Conservation (phyloP, 2,797 vertebrate species). For the Scomberomorus guttatus region DNA sequence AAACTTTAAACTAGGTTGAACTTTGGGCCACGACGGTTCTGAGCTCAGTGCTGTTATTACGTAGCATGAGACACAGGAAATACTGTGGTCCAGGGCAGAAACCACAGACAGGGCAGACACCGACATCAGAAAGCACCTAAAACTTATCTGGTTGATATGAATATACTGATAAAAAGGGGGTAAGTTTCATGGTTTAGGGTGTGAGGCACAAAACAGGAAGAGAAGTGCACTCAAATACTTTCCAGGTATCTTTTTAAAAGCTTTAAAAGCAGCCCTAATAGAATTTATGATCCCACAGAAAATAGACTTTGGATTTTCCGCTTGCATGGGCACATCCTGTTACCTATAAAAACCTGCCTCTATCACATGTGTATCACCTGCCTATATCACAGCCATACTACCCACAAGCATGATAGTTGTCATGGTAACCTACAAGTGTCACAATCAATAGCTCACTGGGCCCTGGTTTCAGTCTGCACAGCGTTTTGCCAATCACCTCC, state of each 20-base stretch:
- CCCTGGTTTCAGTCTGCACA: conserved; percentile 62
- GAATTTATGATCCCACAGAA: conserved; percentile 38
- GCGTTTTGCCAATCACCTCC: conserved; percentile 74
- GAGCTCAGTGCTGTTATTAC: not conserved
- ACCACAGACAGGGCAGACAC: not conserved
- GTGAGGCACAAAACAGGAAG: conserved; percentile 13
- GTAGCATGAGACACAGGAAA: not conserved
- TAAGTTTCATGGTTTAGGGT: not conserved
- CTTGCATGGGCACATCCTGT: conserved; percentile 36
- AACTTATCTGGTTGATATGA: conserved; percentile 14
- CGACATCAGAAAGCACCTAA: not conserved
- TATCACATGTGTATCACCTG: conserved; percentile 57
- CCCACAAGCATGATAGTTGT: conserved; percentile 72
- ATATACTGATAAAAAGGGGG: conserved; percentile 14
- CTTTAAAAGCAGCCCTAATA: conserved; percentile 33
- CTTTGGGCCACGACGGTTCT: not conserved
- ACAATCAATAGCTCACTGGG: conserved; percentile 77
- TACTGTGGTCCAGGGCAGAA: not conserved
- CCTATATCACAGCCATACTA: conserved; percentile 42
- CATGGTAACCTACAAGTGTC: conserved; percentile 79
- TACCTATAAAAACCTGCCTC: conserved; percentile 47
- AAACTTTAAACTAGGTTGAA: conserved; percentile 5
- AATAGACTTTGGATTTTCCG: conserved; percentile 46
- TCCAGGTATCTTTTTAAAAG: conserved; percentile 18
- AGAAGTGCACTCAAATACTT: not conserved